phyloP scores from a whole-genome alignment of 2,888 invertebrate genomes.

The Amphiduros pacificus region DNA sequence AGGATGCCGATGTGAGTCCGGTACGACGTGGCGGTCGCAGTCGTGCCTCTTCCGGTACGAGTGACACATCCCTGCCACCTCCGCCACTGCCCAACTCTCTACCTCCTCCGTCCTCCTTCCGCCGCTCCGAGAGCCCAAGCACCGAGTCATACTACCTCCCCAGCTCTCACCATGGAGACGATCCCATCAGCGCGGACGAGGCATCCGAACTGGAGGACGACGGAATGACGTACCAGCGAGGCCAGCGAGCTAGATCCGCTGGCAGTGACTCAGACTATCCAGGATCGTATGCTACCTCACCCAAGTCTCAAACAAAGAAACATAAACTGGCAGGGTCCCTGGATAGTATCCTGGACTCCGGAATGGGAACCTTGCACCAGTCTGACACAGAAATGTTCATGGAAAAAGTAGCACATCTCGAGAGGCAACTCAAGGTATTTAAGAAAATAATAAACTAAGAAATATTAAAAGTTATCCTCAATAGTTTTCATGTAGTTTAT shows the following conservation, averaged over 20 bases:
- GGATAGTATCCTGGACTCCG: constrained; percentile 22
- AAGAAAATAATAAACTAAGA: not conserved
- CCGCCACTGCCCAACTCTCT: constrained; percentile 10
- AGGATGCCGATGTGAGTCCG: constrained; percentile 4
- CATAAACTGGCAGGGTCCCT: constrained; percentile 10
- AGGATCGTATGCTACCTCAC: not conserved
- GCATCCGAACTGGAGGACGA: constrained; percentile 19
- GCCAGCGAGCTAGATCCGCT: constrained; percentile 9
- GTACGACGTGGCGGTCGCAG: not conserved
- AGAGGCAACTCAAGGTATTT: constrained; percentile 18
- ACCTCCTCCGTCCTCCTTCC: not conserved
- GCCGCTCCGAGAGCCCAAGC: not conserved
- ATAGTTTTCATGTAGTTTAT: not conserved
- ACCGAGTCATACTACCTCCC: constrained; percentile 19
- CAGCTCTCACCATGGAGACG: constrained; percentile 3
- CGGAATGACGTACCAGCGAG: not conserved
- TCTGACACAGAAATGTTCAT: not conserved
- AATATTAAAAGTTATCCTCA: not conserved
- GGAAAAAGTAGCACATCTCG: constrained; percentile 7
- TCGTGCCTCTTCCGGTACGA: constrained; percentile 4
- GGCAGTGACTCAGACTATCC: constrained; percentile 21
- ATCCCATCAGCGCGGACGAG: constrained; percentile 23
- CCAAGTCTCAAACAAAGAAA: not conserved
- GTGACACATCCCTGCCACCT: not conserved
- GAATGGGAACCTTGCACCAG: constrained; percentile 12